phyloP scores from a whole-genome alignment of 2,797 vertebrate genomes.

The Sciurus vulgaris region DNA sequence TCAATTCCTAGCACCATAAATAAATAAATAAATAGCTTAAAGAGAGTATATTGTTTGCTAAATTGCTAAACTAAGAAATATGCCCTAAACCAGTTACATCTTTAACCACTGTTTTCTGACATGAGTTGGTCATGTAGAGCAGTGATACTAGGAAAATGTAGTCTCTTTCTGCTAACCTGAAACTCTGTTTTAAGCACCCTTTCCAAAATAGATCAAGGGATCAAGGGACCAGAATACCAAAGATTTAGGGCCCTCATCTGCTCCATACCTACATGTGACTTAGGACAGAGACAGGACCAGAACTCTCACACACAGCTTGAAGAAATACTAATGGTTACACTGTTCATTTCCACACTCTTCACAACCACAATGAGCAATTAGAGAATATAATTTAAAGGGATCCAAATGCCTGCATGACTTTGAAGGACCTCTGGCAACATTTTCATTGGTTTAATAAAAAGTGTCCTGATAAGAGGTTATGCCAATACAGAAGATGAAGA shows the following conservation, averaged over 20 bases:
- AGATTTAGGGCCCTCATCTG: background rate
- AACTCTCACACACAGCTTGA: background rate
- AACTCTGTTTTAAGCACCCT: background rate
- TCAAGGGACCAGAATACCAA: background rate
- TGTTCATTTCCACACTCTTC: background rate
- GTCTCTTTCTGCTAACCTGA: background rate
- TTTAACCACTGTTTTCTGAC: conserved; percentile 42
- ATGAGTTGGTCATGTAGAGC: background rate
- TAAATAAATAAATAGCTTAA: background rate
- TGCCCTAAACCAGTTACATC: background rate
- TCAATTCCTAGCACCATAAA: no score
- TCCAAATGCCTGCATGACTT: background rate
- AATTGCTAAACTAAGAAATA: background rate
- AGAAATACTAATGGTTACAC: background rate
- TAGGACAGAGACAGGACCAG: background rate
- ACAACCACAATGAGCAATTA: background rate
- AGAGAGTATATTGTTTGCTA: conserved; percentile 4
- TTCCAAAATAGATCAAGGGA: conserved; percentile 22
- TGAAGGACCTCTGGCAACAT: background rate
- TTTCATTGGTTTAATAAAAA: conserved; percentile 42
- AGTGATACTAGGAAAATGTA: background rate
- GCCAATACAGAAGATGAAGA: background rate
- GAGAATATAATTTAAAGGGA: background rate
- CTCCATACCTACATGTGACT: background rate
- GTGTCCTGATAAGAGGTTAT: background rate